Percentiles rank a stretch among this genome's conserved stretches.
Evolutionary conservation across 35 echinoderm and acorn worm genomes (phyloP).

Genomic region (Diadema setosum): DNA sequence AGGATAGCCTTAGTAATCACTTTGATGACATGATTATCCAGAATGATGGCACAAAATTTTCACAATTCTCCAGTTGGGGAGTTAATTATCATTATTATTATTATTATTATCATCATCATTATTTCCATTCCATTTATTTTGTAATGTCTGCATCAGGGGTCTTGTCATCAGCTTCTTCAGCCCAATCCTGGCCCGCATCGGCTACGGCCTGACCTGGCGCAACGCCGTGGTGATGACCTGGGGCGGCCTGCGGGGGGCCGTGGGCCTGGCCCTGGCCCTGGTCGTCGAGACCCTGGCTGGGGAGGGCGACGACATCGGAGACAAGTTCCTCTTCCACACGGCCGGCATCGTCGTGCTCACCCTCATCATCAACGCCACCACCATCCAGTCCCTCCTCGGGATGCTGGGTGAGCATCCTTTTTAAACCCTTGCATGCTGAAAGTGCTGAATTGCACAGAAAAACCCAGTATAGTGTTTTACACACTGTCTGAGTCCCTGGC

Average conservation of each 20-base stretch:
- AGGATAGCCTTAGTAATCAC: too few species aligned
- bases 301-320: constrained; percentile 46
- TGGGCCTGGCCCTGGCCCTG: constrained; percentile 86
- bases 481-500: too few species aligned
- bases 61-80: too few species aligned
- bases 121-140: too few species aligned
- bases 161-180: constrained; percentile 85
- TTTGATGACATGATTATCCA: too few species aligned
- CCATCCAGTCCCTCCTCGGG: constrained; percentile 70
- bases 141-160: too few species aligned
- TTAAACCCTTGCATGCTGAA: too few species aligned
- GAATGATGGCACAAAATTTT: too few species aligned
- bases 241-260: constrained; percentile 92
- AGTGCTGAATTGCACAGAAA: too few species aligned
- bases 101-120: too few species aligned
- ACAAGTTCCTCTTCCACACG: constrained; percentile 92
- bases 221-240: constrained; percentile 96
- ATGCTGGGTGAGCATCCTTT: constrained; percentile 79
- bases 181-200: constrained; percentile 77
- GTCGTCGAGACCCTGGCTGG: constrained; percentile 45
- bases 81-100: too few species aligned
- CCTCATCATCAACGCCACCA: constrained; percentile 87
- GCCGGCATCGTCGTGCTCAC: constrained; percentile 92
- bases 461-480: too few species aligned
- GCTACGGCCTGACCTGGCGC: constrained; percentile 91